Base-by-base conservation (phyloP, 1,140 invertebrate species). In the Dendroctonus ponderosae region DNA sequence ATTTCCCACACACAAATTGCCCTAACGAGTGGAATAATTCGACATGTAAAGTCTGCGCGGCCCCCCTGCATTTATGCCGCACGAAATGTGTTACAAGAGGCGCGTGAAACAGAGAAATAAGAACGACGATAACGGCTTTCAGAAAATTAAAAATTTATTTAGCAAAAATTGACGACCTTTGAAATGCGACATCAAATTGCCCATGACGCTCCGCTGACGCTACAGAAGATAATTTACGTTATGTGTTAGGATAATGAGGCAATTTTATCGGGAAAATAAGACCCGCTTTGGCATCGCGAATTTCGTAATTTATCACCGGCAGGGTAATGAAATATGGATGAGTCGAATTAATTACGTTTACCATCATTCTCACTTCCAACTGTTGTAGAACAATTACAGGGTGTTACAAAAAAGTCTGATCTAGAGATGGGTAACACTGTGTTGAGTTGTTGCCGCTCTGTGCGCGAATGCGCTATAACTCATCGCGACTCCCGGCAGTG, bases 21-120 rank as follows among this genome's bases (percentile, higher is more conserved):
- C 63, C 60, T 60, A 70, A 70, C 64, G 56, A 70, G 68, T 66
- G 53, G 64, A 62, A 70, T 67, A 70, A 70, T 70, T 67, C 59
- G 60, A 57, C 65, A 64, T 50, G 64, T 53, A 56, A 53, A 44
- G 51, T 54, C 46, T 40, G 5, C n/a, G 39, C 12, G 41, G 38
- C 42, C 44, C 14, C 14, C 39, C 38, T 37, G 26, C 26, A 43
- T 37, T 59, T 43, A 37, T 15, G 38, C 5, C 52, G 52, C 41
- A 26, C 26, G 26, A 26, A 26, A 26, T 26, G 26, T 26, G 26
- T 26, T 26, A 26, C 26, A 26, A 26, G 26, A 26, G 26, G 37
- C 50, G 50, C 12, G 37, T 8, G 8, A 52, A 14, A 14, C n/a
- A 52, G 37, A 14, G 46, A 52, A 52, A 52, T 52, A 52, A 52